A percentile compares a stretch with the other conserved stretches of the same genome.
Evolutionary conservation across 1,140 invertebrate genomes (phyloP).

Genomic region (Olivierus martensii): DNA sequence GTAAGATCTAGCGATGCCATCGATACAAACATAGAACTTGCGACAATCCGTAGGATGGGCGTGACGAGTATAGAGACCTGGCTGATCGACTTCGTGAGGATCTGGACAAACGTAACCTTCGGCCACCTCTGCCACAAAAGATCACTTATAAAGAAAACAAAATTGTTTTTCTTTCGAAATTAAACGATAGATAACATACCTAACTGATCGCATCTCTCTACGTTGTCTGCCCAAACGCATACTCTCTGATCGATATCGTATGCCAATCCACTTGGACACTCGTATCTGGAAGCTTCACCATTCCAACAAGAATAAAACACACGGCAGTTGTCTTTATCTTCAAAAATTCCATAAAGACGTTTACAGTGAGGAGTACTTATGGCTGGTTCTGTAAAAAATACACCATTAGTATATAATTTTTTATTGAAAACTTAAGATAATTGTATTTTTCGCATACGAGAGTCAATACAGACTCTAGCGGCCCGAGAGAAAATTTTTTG

Average conservation of each 20-base stretch:
- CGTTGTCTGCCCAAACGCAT: slow-evolving; percentile 55
- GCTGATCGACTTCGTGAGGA: slow-evolving; percentile 42
- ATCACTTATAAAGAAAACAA: too few species aligned
- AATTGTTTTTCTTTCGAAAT: not conserved
- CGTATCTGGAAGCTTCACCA: slow-evolving; percentile 79
- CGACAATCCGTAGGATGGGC: slow-evolving; percentile 88
- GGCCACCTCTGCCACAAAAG: slow-evolving; percentile 43
- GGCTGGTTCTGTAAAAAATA: slow-evolving; percentile 60
- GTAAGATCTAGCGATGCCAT: slow-evolving; percentile 77
- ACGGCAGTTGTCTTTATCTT: slow-evolving; percentile 74
- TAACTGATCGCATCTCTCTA: slow-evolving; percentile 32
- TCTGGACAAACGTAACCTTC: slow-evolving; percentile 75
- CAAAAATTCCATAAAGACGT: slow-evolving; percentile 80
- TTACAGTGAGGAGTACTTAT: slow-evolving; percentile 71
- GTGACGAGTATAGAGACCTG: slow-evolving; percentile 80
- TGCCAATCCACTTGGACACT: slow-evolving; percentile 83
- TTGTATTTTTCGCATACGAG: not conserved
- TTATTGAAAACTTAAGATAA: not conserved
- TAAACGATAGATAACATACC: slow-evolving; percentile 13
- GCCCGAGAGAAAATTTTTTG: not conserved
- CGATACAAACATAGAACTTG: slow-evolving; percentile 77
- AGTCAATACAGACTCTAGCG: not conserved
- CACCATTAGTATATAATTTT: too few species aligned
- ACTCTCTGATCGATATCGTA: slow-evolving; percentile 47
- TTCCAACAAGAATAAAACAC: slow-evolving; percentile 96